phyloP scores from a whole-genome alignment of 2,888 invertebrate genomes.

The Latrodectus elegans region DNA sequence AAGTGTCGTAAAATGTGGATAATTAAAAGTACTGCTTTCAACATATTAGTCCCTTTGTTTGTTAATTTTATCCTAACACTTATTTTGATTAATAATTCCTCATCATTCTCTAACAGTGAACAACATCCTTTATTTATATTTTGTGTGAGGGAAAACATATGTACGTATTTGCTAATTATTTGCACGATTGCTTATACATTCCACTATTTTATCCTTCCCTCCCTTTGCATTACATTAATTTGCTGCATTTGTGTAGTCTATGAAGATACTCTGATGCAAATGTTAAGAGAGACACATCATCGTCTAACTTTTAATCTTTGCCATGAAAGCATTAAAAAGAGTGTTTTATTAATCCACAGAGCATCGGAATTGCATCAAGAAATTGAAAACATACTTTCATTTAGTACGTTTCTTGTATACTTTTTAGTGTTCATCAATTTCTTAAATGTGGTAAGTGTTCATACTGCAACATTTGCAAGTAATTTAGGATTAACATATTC shows the following conservation, averaged over 20 bases:
- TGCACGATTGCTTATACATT: background rate
- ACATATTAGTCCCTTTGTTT: too few relatives aligned
- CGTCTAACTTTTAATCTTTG: background rate
- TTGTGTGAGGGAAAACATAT: too few relatives aligned
- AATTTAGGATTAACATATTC: background rate
- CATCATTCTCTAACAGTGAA: too few relatives aligned
- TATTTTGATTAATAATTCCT: too few relatives aligned
- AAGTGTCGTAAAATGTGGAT: too few relatives aligned
- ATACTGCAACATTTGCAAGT: background rate
- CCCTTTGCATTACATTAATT: background rate
- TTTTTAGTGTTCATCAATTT: slow-evolving; percentile 39
- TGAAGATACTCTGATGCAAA: background rate
- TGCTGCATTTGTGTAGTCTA: background rate
- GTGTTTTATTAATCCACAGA: background rate
- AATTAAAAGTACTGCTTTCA: too few relatives aligned
- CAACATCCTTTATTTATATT: too few relatives aligned
- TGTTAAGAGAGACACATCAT: background rate
- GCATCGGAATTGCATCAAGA: slow-evolving; percentile 4
- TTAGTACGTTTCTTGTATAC: slow-evolving; percentile 22
- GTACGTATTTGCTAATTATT: background rate
- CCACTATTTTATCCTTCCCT: background rate
- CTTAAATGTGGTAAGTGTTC: slow-evolving; percentile 15
- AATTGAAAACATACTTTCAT: slow-evolving; percentile 20
- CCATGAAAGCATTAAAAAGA: background rate
- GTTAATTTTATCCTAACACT: too few relatives aligned